Conservation (phyloP, 2,888 invertebrate genomes). For the Sepiola atlantica region DNA sequence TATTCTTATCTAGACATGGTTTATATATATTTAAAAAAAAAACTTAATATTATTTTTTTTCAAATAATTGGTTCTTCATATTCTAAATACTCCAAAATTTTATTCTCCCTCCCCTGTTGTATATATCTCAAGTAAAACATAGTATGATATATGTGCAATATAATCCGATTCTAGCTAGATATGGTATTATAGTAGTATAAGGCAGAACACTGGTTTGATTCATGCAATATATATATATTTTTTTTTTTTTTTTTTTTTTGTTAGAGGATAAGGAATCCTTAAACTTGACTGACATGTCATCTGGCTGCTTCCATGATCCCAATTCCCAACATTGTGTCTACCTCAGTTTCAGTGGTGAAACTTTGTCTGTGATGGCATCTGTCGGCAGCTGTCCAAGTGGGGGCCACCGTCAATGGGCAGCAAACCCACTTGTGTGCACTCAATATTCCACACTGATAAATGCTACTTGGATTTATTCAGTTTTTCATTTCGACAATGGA, state of each 20-base stretch:
- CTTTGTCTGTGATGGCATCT: constrained; percentile 32
- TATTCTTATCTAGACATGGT: background rate
- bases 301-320: constrained; percentile 32
- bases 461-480: constrained; percentile 32
- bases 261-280: background rate
- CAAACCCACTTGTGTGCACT: constrained; percentile 12
- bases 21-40: too few species aligned
- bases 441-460: constrained; percentile 32
- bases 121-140: background rate
- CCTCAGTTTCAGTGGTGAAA: constrained; percentile 21
- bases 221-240: background rate
- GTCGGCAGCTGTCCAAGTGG: constrained; percentile 32
- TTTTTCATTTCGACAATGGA: background rate
- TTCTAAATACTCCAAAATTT: background rate
- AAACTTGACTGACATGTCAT: background rate
- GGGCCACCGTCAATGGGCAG: background rate
- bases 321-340: constrained; percentile 11
- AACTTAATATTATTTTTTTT: background rate
- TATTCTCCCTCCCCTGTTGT: background rate
- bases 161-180: background rate
- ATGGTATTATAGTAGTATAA: constrained; percentile 32
- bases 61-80: background rate
- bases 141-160: background rate
- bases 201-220: background rate
- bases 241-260: background rate